Base-by-base conservation (phyloP, 2,797 vertebrate species). In the Chaunax sp. region DNA sequence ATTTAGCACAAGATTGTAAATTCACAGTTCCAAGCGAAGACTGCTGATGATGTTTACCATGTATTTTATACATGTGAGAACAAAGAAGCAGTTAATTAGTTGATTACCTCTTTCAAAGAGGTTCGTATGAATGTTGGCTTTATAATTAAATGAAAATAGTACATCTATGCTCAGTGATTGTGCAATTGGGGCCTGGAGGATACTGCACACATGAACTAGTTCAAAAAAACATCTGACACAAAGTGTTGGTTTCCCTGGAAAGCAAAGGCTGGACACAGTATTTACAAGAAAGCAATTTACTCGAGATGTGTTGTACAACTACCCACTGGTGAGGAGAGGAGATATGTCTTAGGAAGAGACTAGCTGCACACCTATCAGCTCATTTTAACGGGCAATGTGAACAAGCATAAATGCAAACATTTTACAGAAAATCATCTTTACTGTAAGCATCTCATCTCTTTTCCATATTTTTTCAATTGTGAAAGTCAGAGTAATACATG, bases 251-350 rank as follows among this genome's bases (percentile, higher is more conserved):
- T 75, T 65, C 61, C 70, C 64, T 20, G 58, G 26, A 56, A 60
- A 65, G 15, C 35, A 64, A 46, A 76, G 47, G 35, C 63, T 64
- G 64, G 5, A 69, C 71, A 65, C 64, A 40, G 38, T 80, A n/a
- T 70, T 72, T 74, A 82, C 75, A 64, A 60, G 64, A 65, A 77
- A 78, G 69, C 76, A 78, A 78, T 75, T 67, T 78, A 66, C 59
- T 72, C 14, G 26, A 37, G 61, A 72, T 64, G 26, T 50, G 52
- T 71, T 55, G 66, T 72, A 68, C 70, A 70, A 60, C 44, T 37
- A 43, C 37, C 54, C 53, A 35, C 30, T 20, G 56, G 72, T 59
- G 65, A 19, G 50, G 23, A 52, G 65, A 19, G 50, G 23, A 52
- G 28, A 64, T 19, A 49, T 1, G 38, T 79, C 41, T 68, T 15